Base-by-base conservation (phyloP, 2,797 vertebrate species). In the Falco peregrinus region DNA sequence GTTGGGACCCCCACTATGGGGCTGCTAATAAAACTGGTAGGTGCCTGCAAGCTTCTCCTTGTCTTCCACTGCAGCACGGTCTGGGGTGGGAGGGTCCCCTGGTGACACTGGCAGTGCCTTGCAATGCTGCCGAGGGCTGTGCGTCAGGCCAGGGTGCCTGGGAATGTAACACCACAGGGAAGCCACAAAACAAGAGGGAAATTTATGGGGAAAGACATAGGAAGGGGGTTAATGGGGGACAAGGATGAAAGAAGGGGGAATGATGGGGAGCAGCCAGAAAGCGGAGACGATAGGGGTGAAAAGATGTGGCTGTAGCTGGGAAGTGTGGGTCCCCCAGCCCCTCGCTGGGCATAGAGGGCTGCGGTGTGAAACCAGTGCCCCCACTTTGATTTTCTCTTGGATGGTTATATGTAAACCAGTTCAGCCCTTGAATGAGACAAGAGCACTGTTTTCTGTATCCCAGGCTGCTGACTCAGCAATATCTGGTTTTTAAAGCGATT, bases 1-100 rank as follows among this genome's bases (percentile, higher is more conserved):
- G 5, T 16, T 69, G 37, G 53, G 37, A 90, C 73, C 37, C 20
- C 13, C 4, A 5, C 28, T 3, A 0, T 5, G 3, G 25, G 31
- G 15, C 26, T 73, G 35, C 83, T 71, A 95, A 96, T 96, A 96
- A 93, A 96, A 56, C 9, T 0, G 1, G 39, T 63, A 88, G 43
- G 56, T 31, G 67, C 9, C 43, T 2, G 10, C 19, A 80, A 63
- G 51, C 0, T 0, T 60, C 35, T 86, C n/a, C 19, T 67, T 77
- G 22, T 89, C 24, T 87, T 84, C 31, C 10, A 8, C 18, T 5
- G 6, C 0, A 3, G 80, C 24, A 22, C 0, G 0, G 81, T 87
- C 68, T 26, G 22, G 65, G 35, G 21, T 14, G 10, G 26, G 50
- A 47, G 51, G 29, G n/a, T 61, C 43, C 24, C 15, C n/a, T 50